Evolutionary conservation across 2,113 vertebrate species (phyloP), one percentile per base, ranked within the genome.

Genomic region (Alligator sinensis): DNA sequence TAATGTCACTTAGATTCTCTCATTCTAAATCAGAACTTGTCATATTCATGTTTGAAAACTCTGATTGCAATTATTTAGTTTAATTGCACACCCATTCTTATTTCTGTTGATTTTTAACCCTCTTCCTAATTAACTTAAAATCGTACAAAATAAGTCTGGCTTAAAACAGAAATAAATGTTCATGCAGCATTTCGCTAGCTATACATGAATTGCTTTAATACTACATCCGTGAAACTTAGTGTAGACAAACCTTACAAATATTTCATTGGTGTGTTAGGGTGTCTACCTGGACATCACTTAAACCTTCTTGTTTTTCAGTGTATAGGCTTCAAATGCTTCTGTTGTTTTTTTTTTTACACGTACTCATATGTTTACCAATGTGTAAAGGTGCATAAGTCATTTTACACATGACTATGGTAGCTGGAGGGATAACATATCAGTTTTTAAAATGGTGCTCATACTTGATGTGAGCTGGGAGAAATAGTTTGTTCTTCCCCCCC

Each of bases 1-100:
- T 0, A 0, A 74, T 13, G 28, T 2, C 57, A 79, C 13, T 30
- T n/a, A 79, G 77, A 60, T 58, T 34, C 60, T 4, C 1, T 30
- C 12, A 9, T 1, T n/a, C 22, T 47, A 72, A 80, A 28, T 80
- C 27, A 79, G 74, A 91, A 17, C 55, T 72, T 59, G 60, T 58
- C n/a, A 21, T 17, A 6, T 60, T 60, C 6, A 15, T 21, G 21
- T 60, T 60, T 60, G 59, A 60, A 60, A 18, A 21, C 59, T 60
- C 7, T 17, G 16, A 60, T 60, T 60, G 12, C 22, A n/a, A 34
- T 38, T 34, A 34, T 11, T 13, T 21, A 72, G 30, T 21, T 83
- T 60, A 76, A 57, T 9, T 59, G 9, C 14, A 3, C 47, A 47
- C 47, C 47, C 47, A 47, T 47, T 1, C 22, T 80, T 72, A 30